Evolutionary conservation across 2,797 vertebrate genomes (phyloP), one percentile per base, ranked within the genome.

Genomic region (Sebastiscus albofasciatus): DNA sequence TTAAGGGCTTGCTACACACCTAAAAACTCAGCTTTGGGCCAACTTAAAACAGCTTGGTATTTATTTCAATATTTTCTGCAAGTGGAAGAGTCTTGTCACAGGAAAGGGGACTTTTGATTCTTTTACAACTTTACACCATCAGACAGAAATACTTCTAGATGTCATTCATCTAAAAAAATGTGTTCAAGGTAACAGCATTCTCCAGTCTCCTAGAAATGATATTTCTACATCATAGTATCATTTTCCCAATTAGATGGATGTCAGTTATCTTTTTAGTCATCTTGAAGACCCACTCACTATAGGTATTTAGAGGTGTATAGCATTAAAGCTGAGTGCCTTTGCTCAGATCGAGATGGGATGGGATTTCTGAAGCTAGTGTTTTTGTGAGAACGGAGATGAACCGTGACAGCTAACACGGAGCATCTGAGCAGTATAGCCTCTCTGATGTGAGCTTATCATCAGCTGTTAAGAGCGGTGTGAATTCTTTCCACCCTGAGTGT

Each of bases 401-500:
- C 84, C 71, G 4, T 88, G 86, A 87, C 84, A 16, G 69, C 72
- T 42, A 72, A 83, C 86, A 73, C 39, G 0, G 62, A 62, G 66
- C 75, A 61, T 66, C 80, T 59, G 59, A 79, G 67, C 29, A 33
- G 10, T 72, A 36, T 33, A 52, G 73, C 56, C 29, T 33, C 71
- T 84, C 76, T 89, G 89, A 94, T 92, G 75, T 86, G 83, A 90
- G 89, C 90, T 93, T 94, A 90, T 95, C 92, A 93, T 91, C 90
- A 82, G 88, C 91, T 93, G 82, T 88, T 88, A 87, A 92, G 58
- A 87, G 79, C 27, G 1, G 36, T 75, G 80, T 84, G 91, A 86
- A 93, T 94, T 92, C 91, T 78, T 52, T 87, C 42, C 4, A 46
- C 79, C 83, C 89, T 68, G 72, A 8, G 82, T 67, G 65, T 88